Conservation (phyloP, 2,888 invertebrate species). For the Callosobruchus maculatus region DNA sequence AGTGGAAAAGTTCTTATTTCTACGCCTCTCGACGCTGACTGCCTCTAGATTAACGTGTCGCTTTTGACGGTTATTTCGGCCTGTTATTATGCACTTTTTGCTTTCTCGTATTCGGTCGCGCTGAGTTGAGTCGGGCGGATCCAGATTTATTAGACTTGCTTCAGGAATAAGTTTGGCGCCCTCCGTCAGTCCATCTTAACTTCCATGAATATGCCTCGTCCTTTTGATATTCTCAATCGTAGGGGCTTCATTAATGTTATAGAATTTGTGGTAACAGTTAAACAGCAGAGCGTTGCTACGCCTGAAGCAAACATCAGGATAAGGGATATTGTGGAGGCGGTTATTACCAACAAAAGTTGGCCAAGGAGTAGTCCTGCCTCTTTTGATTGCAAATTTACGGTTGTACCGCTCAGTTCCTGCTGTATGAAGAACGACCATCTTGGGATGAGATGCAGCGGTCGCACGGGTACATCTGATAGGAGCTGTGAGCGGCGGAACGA, state of each 20-base stretch:
- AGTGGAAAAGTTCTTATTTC: not conserved
- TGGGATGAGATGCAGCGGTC: too few species aligned
- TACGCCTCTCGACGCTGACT: not conserved
- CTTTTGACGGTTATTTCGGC: not conserved
- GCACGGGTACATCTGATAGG: too few species aligned
- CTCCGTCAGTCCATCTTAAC: not conserved
- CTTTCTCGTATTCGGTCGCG: not conserved
- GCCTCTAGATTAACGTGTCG: not conserved
- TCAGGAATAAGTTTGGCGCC: not conserved
- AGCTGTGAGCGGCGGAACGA: too few species aligned
- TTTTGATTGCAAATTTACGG: too few species aligned
- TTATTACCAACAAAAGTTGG: too few species aligned
- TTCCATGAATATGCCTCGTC: not conserved
- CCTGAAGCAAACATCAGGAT: too few species aligned
- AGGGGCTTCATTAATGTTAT: not conserved
- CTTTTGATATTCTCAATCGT: not conserved
- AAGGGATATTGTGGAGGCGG: too few species aligned
- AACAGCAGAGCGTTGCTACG: too few species aligned
- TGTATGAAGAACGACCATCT: too few species aligned
- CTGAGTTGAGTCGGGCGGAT: not conserved
- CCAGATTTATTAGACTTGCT: not conserved
- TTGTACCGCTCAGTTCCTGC: too few species aligned
- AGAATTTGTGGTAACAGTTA: too few species aligned
- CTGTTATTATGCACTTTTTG: not conserved
- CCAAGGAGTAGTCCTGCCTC: too few species aligned